Conservation (phyloP, 2,113 vertebrate genomes). For the Rhinopithecus roxellana region DNA sequence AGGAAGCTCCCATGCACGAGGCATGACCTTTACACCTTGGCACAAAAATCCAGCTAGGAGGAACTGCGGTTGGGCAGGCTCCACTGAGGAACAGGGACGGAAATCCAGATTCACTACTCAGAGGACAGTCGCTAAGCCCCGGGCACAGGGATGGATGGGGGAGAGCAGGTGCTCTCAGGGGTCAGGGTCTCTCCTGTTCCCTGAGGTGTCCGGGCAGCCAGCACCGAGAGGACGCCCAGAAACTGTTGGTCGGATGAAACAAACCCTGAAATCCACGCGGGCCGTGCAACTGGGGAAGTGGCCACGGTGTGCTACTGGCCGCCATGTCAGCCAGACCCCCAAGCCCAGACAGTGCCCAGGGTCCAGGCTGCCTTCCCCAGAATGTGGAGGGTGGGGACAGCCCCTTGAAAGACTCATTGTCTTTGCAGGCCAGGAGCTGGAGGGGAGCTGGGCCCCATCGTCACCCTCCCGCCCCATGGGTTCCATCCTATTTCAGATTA, state of each 20-base stretch:
- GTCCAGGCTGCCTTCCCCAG: neutral
- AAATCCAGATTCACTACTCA: neutral
- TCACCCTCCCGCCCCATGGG: neutral
- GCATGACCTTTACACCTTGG: rapidly evolving
- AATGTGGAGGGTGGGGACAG: too few relatives aligned
- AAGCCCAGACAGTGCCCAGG: neutral
- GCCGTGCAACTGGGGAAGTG: too few relatives aligned
- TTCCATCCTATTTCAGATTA: rapidly evolving
- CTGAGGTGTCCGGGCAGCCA: rapidly evolving
- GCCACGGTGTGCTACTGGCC: neutral
- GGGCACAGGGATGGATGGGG: rapidly evolving
- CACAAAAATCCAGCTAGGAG: neutral
- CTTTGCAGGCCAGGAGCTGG: too few relatives aligned
- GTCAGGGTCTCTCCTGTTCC: neutral
- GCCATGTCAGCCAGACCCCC: neutral
- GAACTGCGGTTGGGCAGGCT: too few relatives aligned
- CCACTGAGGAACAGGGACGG: neutral
- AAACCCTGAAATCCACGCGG: rapidly evolving
- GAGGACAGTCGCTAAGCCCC: neutral
- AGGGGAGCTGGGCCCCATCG: too few relatives aligned
- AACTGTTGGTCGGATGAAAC: neutral
- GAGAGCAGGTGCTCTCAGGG: neutral
- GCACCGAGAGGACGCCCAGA: rapidly evolving
- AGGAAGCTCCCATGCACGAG: rapidly evolving
- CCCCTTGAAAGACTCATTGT: too few relatives aligned